Evolutionary conservation across 2,113 vertebrate species (phyloP).

Genomic region (Aleadryas rufinucha): DNA sequence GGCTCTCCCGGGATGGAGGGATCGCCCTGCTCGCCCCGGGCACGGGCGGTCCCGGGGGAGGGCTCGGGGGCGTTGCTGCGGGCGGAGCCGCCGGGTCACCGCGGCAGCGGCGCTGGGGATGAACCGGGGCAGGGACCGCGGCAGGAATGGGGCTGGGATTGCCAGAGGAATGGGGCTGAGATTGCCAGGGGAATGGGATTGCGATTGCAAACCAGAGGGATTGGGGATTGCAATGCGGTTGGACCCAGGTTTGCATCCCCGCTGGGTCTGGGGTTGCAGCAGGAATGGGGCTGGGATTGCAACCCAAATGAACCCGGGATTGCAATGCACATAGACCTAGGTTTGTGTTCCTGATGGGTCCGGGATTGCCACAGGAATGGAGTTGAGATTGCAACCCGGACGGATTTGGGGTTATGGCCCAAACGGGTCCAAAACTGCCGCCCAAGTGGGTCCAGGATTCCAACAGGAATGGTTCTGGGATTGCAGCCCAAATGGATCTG

Average conservation of each 20-base stretch:
- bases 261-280: not conserved
- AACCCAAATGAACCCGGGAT: rapidly evolving
- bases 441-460: not conserved
- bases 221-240: rapidly evolving
- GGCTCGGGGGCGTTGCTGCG: not conserved
- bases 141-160: rapidly evolving
- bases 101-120: not conserved
- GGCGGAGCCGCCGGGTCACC: not conserved
- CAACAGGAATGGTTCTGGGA: not conserved
- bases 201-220: not conserved
- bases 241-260: not conserved
- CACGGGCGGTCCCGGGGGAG: not conserved
- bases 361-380: not conserved
- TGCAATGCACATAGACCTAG: rapidly evolving
- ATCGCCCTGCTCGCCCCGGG: not conserved
- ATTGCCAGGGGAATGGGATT: not conserved
- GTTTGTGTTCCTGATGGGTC: too few relatives aligned
- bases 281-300: not conserved
- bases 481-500: not conserved
- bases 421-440: rapidly evolving
- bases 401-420: too few relatives aligned
- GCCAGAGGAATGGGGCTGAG: rapidly evolving
- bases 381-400: rapidly evolving
- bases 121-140: rapidly evolving
- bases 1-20: not conserved